phyloP scores from a whole-genome alignment of 2,113 vertebrate species.

The Propithecus coquereli region DNA sequence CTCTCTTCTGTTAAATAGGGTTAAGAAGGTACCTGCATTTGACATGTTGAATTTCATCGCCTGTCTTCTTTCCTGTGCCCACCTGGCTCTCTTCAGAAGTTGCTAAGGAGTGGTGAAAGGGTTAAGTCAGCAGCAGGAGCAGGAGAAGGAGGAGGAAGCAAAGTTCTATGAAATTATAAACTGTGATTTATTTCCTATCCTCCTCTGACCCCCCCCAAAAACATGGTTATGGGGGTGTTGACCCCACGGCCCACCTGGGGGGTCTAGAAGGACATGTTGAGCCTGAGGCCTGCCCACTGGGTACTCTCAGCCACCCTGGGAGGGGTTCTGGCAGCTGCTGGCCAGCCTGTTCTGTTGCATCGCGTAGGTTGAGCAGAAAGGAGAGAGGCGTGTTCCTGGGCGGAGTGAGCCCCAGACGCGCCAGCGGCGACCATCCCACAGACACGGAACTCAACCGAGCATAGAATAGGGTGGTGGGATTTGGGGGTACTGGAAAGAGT shows the following conservation, averaged over 20 bases:
- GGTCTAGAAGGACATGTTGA: neutral
- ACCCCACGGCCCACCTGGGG: neutral
- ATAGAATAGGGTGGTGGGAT: neutral
- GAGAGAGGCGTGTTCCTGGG: neutral
- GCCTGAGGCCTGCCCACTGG: no score
- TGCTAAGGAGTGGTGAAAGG: neutral
- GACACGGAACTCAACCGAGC: neutral
- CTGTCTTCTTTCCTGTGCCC: neutral
- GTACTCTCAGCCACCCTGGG: accelerated
- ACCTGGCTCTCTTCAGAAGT: neutral
- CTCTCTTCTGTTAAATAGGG: neutral
- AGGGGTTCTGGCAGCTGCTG: neutral
- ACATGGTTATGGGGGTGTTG: neutral
- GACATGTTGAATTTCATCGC: neutral
- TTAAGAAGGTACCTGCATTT: neutral
- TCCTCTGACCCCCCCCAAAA: neutral
- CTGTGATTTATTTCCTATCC: no score
- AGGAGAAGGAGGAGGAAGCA: no score
- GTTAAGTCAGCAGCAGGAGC: neutral
- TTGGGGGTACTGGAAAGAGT: neutral
- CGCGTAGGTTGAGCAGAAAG: neutral
- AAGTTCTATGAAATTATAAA: neutral
- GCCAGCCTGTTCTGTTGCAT: neutral
- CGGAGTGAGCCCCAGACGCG: neutral
- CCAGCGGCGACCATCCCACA: neutral